Evolutionary conservation across 2,113 vertebrate genomes (phyloP).

Genomic region (Sceloporus undulatus): DNA sequence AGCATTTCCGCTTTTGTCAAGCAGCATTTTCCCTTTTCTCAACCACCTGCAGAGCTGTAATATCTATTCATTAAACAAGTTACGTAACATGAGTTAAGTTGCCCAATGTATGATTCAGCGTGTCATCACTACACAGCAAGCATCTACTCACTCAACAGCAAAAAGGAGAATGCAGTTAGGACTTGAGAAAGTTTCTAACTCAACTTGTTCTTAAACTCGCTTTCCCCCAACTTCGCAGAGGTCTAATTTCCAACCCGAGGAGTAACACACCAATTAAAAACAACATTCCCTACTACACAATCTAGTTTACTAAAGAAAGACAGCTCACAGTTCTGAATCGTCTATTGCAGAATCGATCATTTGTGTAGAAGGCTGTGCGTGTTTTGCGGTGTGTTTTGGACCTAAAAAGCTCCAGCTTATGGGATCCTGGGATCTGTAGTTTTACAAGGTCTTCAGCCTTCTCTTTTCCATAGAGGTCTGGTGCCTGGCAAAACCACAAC

Average conservation of each 20-base stretch:
- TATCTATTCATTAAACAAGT: not conserved
- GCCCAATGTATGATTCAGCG: not conserved
- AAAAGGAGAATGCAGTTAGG: not conserved
- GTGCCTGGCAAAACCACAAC: no score
- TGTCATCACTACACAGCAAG: conserved; percentile 3
- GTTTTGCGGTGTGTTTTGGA: no score
- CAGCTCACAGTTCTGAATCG: no score
- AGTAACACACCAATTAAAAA: not conserved
- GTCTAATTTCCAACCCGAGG: not conserved
- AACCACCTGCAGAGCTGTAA: not conserved
- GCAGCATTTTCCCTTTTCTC: not conserved
- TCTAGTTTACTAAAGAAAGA: not conserved
- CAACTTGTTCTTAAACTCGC: no score
- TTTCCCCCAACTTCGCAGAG: not conserved
- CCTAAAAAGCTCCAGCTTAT: no score
- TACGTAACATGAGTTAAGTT: not conserved
- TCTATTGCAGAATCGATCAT: not conserved
- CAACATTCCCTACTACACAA: not conserved
- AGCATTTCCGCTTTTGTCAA: no score
- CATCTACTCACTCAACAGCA: not conserved
- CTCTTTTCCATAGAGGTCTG: no score
- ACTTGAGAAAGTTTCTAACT: not conserved
- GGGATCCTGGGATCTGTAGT: no score
- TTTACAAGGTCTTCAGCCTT: no score
- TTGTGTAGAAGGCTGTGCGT: not conserved